Evolutionary conservation across 1,140 invertebrate species (phyloP).

Genomic region (Coelopa frigida): DNA sequence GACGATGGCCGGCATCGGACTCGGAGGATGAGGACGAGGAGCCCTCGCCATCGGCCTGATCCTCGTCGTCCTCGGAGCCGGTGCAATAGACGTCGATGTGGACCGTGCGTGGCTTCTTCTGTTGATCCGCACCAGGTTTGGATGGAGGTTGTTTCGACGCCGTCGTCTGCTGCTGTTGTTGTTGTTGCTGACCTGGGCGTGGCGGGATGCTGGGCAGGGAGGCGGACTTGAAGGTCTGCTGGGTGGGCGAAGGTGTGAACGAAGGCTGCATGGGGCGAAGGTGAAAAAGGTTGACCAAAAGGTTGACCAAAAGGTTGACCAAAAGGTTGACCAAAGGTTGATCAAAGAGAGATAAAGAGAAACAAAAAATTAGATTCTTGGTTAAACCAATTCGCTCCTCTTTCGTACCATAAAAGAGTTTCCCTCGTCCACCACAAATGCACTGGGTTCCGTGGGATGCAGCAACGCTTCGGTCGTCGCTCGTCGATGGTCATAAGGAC

Average conservation of each 20-base stretch:
- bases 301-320: constrained; percentile 17
- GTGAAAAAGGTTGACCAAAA: not conserved
- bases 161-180: not conserved
- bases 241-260: constrained; percentile 23
- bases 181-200: constrained; percentile 8
- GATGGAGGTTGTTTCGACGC: not conserved
- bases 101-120: constrained; percentile 60
- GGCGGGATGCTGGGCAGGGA: constrained; percentile 35
- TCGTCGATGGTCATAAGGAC: constrained; percentile 27
- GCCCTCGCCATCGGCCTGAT: constrained; percentile 52
- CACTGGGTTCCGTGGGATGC: constrained; percentile 14
- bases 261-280: constrained; percentile 15
- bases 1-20: constrained; percentile 20
- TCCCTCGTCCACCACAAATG: constrained; percentile 24
- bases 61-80: constrained; percentile 55
- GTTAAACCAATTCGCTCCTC: not conserved
- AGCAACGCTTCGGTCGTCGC: constrained; percentile 35
- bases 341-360: not conserved
- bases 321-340: not conserved
- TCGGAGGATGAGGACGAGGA: constrained; percentile 26
- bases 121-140: constrained; percentile 23
- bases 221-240: constrained; percentile 36
- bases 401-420: constrained; percentile 36
- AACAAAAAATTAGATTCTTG: too few species aligned
- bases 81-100: constrained; percentile 74